Evolutionary conservation across 2,113 vertebrate genomes (phyloP).

Genomic region (Fukomys damarensis): DNA sequence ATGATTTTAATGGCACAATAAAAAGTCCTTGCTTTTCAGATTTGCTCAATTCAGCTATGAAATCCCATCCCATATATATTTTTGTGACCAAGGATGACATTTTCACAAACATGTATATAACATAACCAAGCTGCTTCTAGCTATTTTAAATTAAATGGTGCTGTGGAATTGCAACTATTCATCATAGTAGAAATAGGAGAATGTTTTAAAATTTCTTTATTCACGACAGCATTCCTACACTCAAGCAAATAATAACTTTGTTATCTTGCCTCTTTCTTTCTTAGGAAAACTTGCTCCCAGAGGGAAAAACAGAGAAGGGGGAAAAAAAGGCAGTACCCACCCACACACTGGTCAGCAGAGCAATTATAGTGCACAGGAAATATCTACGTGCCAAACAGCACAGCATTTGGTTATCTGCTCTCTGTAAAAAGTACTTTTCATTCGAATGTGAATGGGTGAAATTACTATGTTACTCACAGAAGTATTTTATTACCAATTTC

Average conservation of each 20-base stretch:
- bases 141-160: neutral
- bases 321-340: neutral
- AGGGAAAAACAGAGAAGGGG: constrained; percentile 37
- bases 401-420: constrained; percentile 25
- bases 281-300: constrained; percentile 34
- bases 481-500: constrained; percentile 66
- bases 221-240: constrained; percentile 5
- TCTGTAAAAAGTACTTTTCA: constrained; percentile 19
- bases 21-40: constrained; percentile 45
- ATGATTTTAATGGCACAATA: neutral
- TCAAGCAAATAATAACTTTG: constrained; percentile 30
- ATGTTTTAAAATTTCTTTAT: neutral
- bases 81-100: neutral
- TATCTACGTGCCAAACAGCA: neutral
- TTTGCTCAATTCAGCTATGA: constrained; percentile 26
- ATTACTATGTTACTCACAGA: constrained; percentile 42
- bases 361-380: constrained; percentile 25
- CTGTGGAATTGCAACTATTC: neutral
- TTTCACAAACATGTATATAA: neutral
- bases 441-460: constrained; percentile 31
- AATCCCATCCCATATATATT: constrained; percentile 11
- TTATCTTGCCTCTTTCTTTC: constrained; percentile 22
- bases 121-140: constrained; percentile 17
- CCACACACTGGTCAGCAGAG: neutral
- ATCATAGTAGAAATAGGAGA: neutral